Evolutionary conservation across 2,113 vertebrate genomes (phyloP), one percentile per base, ranked within the genome.

Genomic region (Tachuris rubrigastra): DNA sequence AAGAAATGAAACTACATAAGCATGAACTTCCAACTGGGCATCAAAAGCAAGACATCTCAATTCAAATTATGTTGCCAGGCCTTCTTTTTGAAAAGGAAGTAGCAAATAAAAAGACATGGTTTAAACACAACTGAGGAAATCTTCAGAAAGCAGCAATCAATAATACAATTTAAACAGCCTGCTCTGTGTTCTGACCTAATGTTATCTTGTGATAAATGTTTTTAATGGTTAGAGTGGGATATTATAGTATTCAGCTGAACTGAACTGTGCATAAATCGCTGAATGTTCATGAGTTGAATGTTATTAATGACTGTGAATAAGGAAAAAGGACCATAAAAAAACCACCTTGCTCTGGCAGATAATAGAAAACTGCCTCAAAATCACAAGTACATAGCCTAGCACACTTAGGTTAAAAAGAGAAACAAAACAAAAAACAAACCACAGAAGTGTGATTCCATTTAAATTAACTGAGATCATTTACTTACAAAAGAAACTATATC

Each of bases 191-290:
- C 76, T 93, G 85, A 78, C 88, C 96, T 75, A 52, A 72, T 3
- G 3, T 68, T 94, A 93, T 53, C 80, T 71, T 90, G 83, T 85
- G 69, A 90, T 90, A 95, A 92, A 79, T 81, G 84, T 56, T 92
- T 96, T 89, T 92, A 92, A 83, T 85, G 80, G 49, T 56, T 79
- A 46, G 67, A 93, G 89, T 60, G 23, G 74, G 44, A 65, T 78
- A 86, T 82, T 63, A 74, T 0, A 60, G 44, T 33, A 39, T 79
- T 91, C 91, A 91, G 62, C 71, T 69, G 46, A 91, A 83, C 65
- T 87, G 58, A 73, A 74, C 33, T 63, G 62, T 22, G 90, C 75
- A 92, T 88, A 96, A 89, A 95, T 92, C 11, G 37, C 67, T 80
- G 85, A 83, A 85, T 0, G 0, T 77, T 90, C 92, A 65, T n/a